phyloP scores from a whole-genome alignment of 2,113 vertebrate genomes.

The Toxostoma redivivum region DNA sequence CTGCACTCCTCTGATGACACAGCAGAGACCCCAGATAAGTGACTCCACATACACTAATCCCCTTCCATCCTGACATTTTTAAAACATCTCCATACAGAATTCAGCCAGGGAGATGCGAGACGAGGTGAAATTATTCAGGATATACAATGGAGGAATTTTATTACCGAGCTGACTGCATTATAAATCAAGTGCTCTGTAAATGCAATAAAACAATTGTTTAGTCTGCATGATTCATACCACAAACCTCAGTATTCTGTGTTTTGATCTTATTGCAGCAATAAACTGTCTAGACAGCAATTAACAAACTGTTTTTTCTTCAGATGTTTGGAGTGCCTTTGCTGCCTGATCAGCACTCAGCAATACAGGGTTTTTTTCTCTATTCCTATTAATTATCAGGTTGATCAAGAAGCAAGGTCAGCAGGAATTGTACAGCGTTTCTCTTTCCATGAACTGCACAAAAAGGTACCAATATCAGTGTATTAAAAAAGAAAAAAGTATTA shows the following conservation, averaged over 20 bases:
- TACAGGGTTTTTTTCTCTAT: constrained; percentile 53
- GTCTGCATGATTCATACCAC: constrained; percentile 87
- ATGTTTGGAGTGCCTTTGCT: constrained; percentile 84
- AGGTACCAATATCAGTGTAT: not conserved
- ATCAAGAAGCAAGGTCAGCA: constrained; percentile 13
- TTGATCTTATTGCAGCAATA: constrained; percentile 97
- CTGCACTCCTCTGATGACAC: not conserved
- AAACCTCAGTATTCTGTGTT: constrained; percentile 87
- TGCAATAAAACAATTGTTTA: constrained; percentile 90
- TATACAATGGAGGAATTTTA: constrained; percentile 77
- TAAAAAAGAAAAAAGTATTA: no score
- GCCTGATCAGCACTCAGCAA: constrained; percentile 58
- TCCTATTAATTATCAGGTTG: constrained; percentile 70
- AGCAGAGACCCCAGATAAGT: not conserved
- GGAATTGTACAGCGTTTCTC: not conserved
- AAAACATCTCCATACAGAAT: constrained; percentile 18
- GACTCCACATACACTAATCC: not conserved
- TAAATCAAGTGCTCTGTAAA: constrained; percentile 84
- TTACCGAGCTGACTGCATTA: constrained; percentile 65
- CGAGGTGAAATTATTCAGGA: constrained; percentile 74
- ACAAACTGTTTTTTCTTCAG: constrained; percentile 89
- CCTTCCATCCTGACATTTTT: not conserved
- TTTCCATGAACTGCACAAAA: not conserved
- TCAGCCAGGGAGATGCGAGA: constrained; percentile 59
- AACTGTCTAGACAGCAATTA: constrained; percentile 99